These are phyloP conservation scores for Ascaphus truei DNA, from an alignment of 2,113 vertebrate species.

Conservation along the genomic window DNA sequence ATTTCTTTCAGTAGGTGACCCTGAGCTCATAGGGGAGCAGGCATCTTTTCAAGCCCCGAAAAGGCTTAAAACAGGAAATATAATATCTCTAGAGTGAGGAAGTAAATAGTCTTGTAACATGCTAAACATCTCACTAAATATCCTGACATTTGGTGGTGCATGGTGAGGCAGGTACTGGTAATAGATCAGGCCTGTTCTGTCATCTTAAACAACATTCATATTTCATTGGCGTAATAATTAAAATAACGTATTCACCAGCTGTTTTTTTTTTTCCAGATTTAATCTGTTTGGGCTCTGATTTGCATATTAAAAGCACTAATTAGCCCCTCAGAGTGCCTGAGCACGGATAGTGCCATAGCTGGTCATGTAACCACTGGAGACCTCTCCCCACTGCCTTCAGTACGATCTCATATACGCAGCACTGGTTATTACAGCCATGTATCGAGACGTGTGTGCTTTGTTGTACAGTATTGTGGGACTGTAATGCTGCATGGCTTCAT, in stretches of 20 bases:
- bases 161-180: neutral
- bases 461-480: slow-evolving; percentile 55
- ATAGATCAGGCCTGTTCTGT: slow-evolving; percentile 32
- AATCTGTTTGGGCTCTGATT: slow-evolving; percentile 93
- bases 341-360: slow-evolving; percentile 77
- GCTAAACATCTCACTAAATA: too few species aligned
- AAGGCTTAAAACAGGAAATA: too few species aligned
- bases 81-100: too few species aligned
- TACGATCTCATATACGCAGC: slow-evolving; percentile 54
- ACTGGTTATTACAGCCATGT: slow-evolving; percentile 63
- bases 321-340: slow-evolving; percentile 92
- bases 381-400: slow-evolving; percentile 55
- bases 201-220: slow-evolving; percentile 53
- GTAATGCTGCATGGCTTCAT: slow-evolving; percentile 46
- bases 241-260: slow-evolving; percentile 97
- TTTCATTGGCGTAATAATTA: slow-evolving; percentile 76
- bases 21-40: too few species aligned
- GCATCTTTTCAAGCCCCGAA: too few species aligned
- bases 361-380: slow-evolving; percentile 73
- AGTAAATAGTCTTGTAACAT: too few species aligned
- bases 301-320: slow-evolving; percentile 99
- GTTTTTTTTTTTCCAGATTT: slow-evolving; percentile 75
- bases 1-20: too few species aligned
- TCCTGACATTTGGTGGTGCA: neutral
- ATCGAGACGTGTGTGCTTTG: slow-evolving; percentile 62